Evolutionary conservation across 2,888 invertebrate species (phyloP).

Genomic region (Macaria liturata): DNA sequence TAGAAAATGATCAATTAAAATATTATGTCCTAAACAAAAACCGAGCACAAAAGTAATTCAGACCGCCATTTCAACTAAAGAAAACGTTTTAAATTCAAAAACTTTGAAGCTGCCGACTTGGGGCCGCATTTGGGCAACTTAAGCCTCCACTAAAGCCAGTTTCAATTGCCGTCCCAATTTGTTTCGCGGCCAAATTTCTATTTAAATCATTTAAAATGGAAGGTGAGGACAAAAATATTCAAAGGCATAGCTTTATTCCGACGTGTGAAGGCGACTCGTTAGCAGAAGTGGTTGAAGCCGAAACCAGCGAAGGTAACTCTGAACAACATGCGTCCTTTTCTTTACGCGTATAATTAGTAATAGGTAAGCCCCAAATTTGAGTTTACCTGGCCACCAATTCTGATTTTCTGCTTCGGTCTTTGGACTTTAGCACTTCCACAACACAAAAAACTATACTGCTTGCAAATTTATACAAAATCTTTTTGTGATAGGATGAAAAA

Average conservation of each 20-base stretch:
- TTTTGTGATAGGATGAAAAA: too few species aligned
- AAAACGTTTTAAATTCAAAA: slow-evolving; percentile 38
- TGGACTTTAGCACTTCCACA: too few species aligned
- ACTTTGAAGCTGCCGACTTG: slow-evolving; percentile 35
- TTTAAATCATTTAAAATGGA: slow-evolving; percentile 31
- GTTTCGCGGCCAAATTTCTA: slow-evolving; percentile 41
- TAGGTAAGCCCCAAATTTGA: too few species aligned
- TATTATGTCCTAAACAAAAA: slow-evolving; percentile 26
- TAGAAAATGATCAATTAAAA: slow-evolving; percentile 49
- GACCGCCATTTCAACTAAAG: slow-evolving; percentile 28
- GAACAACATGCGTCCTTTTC: too few species aligned
- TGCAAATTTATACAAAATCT: too few species aligned
- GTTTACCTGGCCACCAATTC: too few species aligned
- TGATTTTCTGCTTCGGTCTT: too few species aligned
- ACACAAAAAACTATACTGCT: too few species aligned
- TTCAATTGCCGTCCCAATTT: slow-evolving; percentile 42
- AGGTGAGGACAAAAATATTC: slow-evolving; percentile 46
- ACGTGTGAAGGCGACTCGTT: slow-evolving; percentile 54
- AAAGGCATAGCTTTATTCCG: slow-evolving; percentile 57
- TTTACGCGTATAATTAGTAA: too few species aligned
- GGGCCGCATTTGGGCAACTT: slow-evolving; percentile 28
- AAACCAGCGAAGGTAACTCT: slow-evolving; percentile 31
- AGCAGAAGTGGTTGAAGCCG: slow-evolving; percentile 23
- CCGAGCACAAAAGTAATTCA: slow-evolving; percentile 32
- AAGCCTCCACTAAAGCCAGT: slow-evolving; percentile 32